These are phyloP conservation scores for Argyrosomus regius DNA, from an alignment of 2,797 vertebrate genomes.

Conservation along the genomic window DNA sequence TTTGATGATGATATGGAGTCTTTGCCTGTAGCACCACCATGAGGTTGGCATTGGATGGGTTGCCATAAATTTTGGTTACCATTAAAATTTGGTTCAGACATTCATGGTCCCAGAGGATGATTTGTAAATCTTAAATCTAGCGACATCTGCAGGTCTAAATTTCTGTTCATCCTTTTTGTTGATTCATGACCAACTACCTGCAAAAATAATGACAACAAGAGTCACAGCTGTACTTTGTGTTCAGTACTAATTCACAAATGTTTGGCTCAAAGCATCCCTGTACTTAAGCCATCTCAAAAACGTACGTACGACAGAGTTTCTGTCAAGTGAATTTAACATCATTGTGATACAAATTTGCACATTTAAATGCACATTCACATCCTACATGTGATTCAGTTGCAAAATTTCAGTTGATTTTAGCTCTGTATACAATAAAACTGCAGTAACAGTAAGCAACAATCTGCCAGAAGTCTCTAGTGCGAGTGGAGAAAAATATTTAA, in stretches of 20 bases:
- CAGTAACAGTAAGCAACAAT: background rate
- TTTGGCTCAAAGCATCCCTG: background rate
- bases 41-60: background rate
- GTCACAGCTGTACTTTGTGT: background rate
- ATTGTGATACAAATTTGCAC: constrained; percentile 16
- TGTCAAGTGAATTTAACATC: background rate
- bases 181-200: background rate
- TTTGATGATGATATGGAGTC: background rate
- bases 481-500: constrained; percentile 1
- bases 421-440: background rate
- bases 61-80: background rate
- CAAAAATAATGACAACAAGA: background rate
- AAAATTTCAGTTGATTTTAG: constrained; percentile 7
- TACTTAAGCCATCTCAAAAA: background rate
- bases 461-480: background rate
- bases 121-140: background rate
- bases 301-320: too few relatives aligned
- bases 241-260: background rate
- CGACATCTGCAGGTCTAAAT: background rate
- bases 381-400: constrained; percentile 13
- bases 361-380: background rate
- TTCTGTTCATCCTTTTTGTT: background rate
- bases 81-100: background rate
- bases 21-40: background rate
- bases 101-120: background rate